Evolutionary conservation across 1,140 invertebrate genomes (phyloP).

Genomic region (Melipona quadrifasciata): DNA sequence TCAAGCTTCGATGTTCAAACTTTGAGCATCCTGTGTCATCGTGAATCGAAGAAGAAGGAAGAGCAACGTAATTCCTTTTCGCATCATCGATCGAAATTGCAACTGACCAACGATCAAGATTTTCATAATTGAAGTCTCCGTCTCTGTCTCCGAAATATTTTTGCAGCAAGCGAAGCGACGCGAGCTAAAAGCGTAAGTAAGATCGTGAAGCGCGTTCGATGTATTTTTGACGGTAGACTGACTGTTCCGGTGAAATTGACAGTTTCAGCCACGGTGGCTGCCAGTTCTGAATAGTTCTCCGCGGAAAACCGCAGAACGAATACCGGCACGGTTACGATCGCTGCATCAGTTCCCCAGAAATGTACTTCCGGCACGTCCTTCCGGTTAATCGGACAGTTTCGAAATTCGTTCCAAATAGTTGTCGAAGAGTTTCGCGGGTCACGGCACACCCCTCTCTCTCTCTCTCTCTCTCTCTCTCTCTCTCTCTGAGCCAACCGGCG

Average conservation of each 20-base stretch:
- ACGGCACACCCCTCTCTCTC: background rate
- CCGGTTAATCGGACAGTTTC: slow-evolving; percentile 70
- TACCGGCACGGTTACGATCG: slow-evolving; percentile 55
- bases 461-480: no score
- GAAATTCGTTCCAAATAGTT: slow-evolving; percentile 68
- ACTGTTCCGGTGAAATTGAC: slow-evolving; percentile 65
- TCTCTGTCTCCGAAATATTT: no score
- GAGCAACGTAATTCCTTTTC: no score
- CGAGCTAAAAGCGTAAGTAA: no score
- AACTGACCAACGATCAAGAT: no score
- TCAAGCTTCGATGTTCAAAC: no score
- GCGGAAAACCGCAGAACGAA: slow-evolving; percentile 66
- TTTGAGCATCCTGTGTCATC: no score
- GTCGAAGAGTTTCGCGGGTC: slow-evolving; percentile 58
- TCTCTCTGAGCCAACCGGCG: background rate
- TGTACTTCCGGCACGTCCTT: slow-evolving; percentile 69
- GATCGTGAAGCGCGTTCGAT: background rate
- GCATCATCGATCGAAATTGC: no score
- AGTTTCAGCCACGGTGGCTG: slow-evolving; percentile 56
- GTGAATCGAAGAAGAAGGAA: no score
- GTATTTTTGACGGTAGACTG: slow-evolving; percentile 63
- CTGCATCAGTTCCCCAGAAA: slow-evolving; percentile 63
- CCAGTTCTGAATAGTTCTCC: slow-evolving; percentile 64
- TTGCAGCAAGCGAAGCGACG: no score
- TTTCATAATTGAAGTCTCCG: no score